These are phyloP conservation scores for Andricus quercusramuli DNA, from an alignment of 2,888 invertebrate genomes.

Conservation along the genomic window DNA sequence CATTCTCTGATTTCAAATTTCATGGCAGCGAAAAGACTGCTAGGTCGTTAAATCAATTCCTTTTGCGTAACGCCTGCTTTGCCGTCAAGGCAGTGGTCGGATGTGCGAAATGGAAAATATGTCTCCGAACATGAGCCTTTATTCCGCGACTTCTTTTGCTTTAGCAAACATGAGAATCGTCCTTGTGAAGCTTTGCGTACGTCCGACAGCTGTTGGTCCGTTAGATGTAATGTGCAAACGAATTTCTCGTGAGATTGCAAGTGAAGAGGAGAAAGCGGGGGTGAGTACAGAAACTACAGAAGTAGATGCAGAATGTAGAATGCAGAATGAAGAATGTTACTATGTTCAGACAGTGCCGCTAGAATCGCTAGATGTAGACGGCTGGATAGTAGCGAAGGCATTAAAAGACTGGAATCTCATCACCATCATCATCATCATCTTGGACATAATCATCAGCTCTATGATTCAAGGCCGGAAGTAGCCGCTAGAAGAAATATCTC, in stretches of 20 bases:
- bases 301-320: slow-evolving; percentile 43
- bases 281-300: slow-evolving; percentile 42
- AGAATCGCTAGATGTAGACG: background rate
- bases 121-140: slow-evolving; percentile 39
- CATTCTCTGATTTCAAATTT: slow-evolving; percentile 38
- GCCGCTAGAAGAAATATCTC: slow-evolving; percentile 9
- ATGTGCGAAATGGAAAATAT: slow-evolving; percentile 39
- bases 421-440: slow-evolving; percentile 2
- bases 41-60: slow-evolving; percentile 39
- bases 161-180: slow-evolving; percentile 55
- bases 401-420: slow-evolving; percentile 1
- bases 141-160: slow-evolving; percentile 51
- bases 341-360: background rate
- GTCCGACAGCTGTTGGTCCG: slow-evolving; percentile 68
- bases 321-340: slow-evolving; percentile 9
- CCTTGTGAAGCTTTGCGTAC: slow-evolving; percentile 56
- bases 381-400: background rate
- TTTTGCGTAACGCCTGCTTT: slow-evolving; percentile 42
- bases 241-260: slow-evolving; percentile 7
- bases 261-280: slow-evolving; percentile 19
- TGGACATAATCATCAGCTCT: background rate
- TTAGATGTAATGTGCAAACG: slow-evolving; percentile 53
- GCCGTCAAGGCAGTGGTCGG: slow-evolving; percentile 33
- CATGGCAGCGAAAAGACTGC: slow-evolving; percentile 29
- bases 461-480: slow-evolving; percentile 5